Conservation (phyloP, 2,888 invertebrate species). For the Aricia artaxerxes region DNA sequence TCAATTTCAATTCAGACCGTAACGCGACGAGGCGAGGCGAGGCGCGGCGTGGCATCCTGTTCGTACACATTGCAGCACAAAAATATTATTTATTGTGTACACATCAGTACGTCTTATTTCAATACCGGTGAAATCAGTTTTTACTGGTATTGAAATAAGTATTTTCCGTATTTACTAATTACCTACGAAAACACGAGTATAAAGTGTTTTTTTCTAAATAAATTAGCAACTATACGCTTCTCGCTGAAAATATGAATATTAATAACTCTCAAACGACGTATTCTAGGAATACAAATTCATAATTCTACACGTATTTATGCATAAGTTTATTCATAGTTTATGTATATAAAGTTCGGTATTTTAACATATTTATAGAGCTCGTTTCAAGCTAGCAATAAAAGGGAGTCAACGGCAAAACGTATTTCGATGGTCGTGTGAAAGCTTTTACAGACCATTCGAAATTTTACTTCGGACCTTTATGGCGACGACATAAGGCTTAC, state of each 20-base stretch:
- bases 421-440: slow-evolving; percentile 25
- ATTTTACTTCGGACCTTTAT: not conserved
- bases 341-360: not conserved
- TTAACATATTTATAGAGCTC: not conserved
- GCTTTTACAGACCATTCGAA: not conserved
- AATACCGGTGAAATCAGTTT: no score
- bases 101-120: no score
- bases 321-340: not conserved
- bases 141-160: no score
- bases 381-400: slow-evolving; percentile 2
- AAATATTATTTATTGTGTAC: no score
- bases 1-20: no score
- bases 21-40: no score
- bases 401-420: not conserved
- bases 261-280: not conserved
- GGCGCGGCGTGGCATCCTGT: no score
- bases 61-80: no score
- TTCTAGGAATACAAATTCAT: not conserved
- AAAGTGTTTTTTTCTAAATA: not conserved
- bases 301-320: not conserved
- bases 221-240: not conserved
- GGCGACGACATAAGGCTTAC: not conserved
- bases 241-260: not conserved
- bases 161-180: no score
- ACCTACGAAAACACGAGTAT: no score